phyloP scores from a whole-genome alignment of 1,140 invertebrate genomes.

The Ostrea denselamellosa region DNA sequence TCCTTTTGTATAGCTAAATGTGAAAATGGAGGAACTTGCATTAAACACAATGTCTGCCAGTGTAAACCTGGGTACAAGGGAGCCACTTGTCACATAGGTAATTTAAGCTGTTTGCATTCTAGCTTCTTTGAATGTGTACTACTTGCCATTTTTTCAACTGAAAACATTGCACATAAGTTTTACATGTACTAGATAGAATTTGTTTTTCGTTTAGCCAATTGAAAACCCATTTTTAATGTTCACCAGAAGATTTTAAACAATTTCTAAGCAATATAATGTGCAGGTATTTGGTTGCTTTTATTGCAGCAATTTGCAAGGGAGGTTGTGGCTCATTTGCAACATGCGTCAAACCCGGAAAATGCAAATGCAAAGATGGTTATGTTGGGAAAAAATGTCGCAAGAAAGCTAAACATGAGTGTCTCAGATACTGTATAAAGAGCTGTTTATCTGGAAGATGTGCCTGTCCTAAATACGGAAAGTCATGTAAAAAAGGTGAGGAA shows the following conservation, averaged over 20 bases:
- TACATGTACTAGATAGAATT: neutral
- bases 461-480: constrained; percentile 10
- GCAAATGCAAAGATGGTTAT: constrained; percentile 73
- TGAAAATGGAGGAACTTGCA: constrained; percentile 74
- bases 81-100: constrained; percentile 75
- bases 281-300: neutral
- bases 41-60: constrained; percentile 70
- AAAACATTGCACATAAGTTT: neutral
- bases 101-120: constrained; percentile 29
- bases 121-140: neutral
- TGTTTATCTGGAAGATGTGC: neutral
- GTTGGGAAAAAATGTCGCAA: constrained; percentile 71
- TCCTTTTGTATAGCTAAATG: constrained; percentile 66
- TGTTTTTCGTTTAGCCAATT: neutral
- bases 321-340: constrained; percentile 70
- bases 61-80: constrained; percentile 75
- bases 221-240: constrained; percentile 15
- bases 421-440: constrained; percentile 7
- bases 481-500: neutral
- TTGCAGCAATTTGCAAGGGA: constrained; percentile 73
- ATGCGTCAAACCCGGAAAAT: constrained; percentile 73
- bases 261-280: too few species aligned
- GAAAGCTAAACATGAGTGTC: constrained; percentile 61
- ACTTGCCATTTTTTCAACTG: neutral
- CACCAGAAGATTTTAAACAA: neutral